Evolutionary conservation across 2,888 invertebrate species (phyloP).

Genomic region (Agrenia bidenticulata): DNA sequence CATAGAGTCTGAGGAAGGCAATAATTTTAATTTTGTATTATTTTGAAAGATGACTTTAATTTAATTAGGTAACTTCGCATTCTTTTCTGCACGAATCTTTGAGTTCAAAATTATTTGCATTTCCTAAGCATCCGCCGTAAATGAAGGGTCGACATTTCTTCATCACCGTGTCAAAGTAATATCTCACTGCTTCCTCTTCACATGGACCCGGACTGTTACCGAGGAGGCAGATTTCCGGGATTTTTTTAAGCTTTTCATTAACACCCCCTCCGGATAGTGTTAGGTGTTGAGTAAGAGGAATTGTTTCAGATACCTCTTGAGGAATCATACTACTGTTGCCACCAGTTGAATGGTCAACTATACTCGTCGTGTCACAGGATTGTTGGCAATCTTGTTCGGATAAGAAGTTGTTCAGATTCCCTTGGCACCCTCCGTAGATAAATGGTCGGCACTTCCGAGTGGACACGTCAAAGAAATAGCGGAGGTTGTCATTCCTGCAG

Average conservation of each 20-base stretch:
- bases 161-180: conserved; percentile 48
- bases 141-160: conserved; percentile 50
- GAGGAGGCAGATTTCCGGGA: conserved; percentile 43
- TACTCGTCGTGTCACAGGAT: conserved; percentile 22
- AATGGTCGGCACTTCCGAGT: conserved; percentile 48
- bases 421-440: conserved; percentile 52
- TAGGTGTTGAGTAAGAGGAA: conserved; percentile 17
- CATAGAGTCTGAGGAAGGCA: too few relatives aligned
- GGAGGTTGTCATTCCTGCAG: conserved; percentile 47
- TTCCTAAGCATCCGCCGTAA: conserved; percentile 46
- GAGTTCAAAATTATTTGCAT: conserved; percentile 43
- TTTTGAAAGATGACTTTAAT: too few relatives aligned
- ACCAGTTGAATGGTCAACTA: not conserved
- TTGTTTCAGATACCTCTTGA: conserved; percentile 21
- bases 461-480: conserved; percentile 47
- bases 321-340: conserved; percentile 14
- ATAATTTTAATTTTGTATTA: too few relatives aligned
- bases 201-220: conserved; percentile 44
- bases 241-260: not conserved
- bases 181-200: conserved; percentile 47
- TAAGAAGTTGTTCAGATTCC: conserved; percentile 50
- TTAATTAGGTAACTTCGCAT: conserved; percentile 33
- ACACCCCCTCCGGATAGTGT: conserved; percentile 3
- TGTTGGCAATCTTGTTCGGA: conserved; percentile 41
- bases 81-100: conserved; percentile 43